Conservation (phyloP, 2,797 vertebrate species). For the Enteromius paludinosus region DNA sequence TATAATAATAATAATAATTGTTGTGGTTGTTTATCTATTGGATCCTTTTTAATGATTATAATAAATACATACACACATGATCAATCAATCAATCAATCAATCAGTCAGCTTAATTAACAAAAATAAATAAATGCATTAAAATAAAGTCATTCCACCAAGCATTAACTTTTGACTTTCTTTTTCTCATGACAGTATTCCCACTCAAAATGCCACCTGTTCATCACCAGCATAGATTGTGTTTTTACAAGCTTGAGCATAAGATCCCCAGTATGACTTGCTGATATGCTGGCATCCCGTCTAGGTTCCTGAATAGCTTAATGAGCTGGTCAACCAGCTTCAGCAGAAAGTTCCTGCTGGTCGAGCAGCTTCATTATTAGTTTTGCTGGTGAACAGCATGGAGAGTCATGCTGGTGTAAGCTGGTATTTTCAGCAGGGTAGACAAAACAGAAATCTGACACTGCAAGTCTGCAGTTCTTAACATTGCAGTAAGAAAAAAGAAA, state of each 20-base stretch:
- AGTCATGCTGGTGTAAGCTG: background rate
- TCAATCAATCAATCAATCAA: background rate
- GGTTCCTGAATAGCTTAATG: background rate
- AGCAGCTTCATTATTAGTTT: background rate
- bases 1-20: background rate
- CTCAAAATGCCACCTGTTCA: background rate
- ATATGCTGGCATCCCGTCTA: background rate
- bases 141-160: background rate
- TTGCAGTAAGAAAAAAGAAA: constrained; percentile 24
- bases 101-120: background rate
- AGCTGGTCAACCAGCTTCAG: background rate
- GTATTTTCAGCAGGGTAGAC: constrained; percentile 7
- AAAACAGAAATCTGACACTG: constrained; percentile 7
- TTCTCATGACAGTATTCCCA: background rate
- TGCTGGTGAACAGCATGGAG: background rate
- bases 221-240: background rate
- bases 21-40: background rate
- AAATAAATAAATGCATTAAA: background rate
- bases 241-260: background rate
- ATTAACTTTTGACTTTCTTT: background rate
- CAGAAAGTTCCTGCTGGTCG: background rate
- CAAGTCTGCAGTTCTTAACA: constrained; percentile 12
- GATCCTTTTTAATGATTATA: background rate
- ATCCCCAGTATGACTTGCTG: background rate
- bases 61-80: background rate